These are phyloP conservation scores for Macropus fuliginosus DNA, from an alignment of 2,797 vertebrate genomes.

Conservation along the genomic window DNA sequence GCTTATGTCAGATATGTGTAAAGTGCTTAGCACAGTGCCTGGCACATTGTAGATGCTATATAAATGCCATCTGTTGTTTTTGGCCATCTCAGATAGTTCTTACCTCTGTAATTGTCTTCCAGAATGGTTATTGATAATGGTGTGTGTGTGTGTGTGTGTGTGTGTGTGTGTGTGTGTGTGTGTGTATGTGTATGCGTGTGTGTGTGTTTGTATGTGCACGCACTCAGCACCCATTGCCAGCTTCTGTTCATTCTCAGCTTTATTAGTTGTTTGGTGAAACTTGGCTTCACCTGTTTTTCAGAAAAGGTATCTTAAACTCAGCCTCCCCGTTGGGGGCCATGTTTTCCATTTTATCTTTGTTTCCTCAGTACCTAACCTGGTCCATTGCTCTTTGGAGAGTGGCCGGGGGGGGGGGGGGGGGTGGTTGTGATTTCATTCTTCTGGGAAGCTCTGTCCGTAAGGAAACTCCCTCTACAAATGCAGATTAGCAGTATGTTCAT, in stretches of 20 bases:
- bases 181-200: too few relatives aligned
- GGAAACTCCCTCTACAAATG: background rate
- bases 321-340: background rate
- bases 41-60: too few relatives aligned
- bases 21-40: background rate
- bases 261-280: background rate
- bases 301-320: background rate
- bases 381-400: background rate
- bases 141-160: too few relatives aligned
- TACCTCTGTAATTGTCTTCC: too few relatives aligned
- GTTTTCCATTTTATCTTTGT: background rate
- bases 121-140: background rate
- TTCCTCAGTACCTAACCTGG: background rate
- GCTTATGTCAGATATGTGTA: background rate
- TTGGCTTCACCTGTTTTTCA: background rate
- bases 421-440: background rate
- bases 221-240: background rate
- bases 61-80: background rate
- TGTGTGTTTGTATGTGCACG: background rate
- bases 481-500: background rate
- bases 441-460: background rate
- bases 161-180: too few relatives aligned
- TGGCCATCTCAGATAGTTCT: background rate
- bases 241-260: background rate
- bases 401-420: too few relatives aligned